A percentile compares a stretch with the other conserved stretches of the same genome.
These are phyloP conservation scores for Caiman crocodilus DNA, from an alignment of 2,797 vertebrate genomes.

Conservation along the genomic window DNA sequence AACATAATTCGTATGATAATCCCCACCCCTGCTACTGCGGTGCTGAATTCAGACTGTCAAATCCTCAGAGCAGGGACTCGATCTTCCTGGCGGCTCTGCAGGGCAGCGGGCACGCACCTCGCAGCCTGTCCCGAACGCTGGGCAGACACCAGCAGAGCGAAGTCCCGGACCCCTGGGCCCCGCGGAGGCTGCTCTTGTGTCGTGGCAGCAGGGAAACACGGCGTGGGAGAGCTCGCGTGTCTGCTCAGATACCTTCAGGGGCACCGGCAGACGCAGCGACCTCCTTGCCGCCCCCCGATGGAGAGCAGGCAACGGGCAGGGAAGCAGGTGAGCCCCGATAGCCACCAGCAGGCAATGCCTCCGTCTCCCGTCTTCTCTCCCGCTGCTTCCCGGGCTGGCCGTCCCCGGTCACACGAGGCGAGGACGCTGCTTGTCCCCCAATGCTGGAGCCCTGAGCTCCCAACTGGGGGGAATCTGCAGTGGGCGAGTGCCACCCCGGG, in stretches of 20 bases:
- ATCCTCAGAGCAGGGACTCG: neutral
- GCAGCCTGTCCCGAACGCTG: neutral
- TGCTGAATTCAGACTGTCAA: neutral
- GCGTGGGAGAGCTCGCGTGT: neutral
- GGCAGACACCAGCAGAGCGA: neutral
- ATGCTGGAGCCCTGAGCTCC: neutral
- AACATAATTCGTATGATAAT: neutral
- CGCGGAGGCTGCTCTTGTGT: no score
- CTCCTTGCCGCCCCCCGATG: neutral
- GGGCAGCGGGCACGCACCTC: neutral
- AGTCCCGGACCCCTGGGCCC: neutral
- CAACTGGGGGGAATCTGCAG: no score
- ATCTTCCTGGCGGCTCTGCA: neutral
- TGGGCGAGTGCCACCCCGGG: no score
- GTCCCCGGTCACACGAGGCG: fast-evolving
- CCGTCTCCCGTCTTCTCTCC: fast-evolving
- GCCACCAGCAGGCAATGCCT: neutral
- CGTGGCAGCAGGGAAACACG: neutral
- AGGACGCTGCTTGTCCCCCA: fast-evolving
- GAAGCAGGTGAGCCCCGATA: no score
- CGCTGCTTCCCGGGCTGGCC: fast-evolving
- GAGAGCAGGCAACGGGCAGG: no score
- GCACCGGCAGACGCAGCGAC: neutral
- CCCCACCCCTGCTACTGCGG: neutral
- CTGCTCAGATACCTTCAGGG: neutral